Evolutionary conservation across 2,797 vertebrate species (phyloP).

Genomic region (Betta splendens): DNA sequence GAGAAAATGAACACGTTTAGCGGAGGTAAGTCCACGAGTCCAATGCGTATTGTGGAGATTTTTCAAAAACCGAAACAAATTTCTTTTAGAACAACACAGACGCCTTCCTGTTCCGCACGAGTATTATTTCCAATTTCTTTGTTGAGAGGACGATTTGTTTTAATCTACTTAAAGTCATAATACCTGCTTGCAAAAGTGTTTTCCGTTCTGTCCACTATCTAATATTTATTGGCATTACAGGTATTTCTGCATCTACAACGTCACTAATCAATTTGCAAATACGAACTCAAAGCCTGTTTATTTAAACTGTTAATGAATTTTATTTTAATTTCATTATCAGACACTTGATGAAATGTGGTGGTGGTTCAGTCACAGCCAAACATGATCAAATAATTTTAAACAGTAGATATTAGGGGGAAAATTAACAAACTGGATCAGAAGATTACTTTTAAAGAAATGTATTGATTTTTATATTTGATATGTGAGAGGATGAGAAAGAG

Average conservation of each 20-base stretch:
- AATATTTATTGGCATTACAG: background rate
- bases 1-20: conserved; percentile 65
- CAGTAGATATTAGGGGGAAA: background rate
- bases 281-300: no score
- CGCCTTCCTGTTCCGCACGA: background rate
- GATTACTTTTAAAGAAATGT: background rate
- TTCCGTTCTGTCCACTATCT: background rate
- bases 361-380: background rate
- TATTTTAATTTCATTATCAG: background rate
- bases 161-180: background rate
- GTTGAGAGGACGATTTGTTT: background rate
- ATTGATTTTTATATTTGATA: background rate
- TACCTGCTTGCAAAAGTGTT: background rate
- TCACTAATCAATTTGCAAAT: conserved; percentile 1
- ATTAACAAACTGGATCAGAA: background rate
- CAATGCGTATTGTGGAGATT: conserved; percentile 2
- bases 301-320: no score
- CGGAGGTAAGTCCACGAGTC: conserved; percentile 65
- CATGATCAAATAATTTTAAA: background rate
- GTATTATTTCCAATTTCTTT: background rate
- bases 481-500: background rate
- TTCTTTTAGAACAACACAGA: no score
- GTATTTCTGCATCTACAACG: background rate
- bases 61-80: background rate
- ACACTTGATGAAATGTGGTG: background rate